Evolutionary conservation across 1,140 invertebrate species (phyloP).

Genomic region (Caenorhabditis elegans): DNA sequence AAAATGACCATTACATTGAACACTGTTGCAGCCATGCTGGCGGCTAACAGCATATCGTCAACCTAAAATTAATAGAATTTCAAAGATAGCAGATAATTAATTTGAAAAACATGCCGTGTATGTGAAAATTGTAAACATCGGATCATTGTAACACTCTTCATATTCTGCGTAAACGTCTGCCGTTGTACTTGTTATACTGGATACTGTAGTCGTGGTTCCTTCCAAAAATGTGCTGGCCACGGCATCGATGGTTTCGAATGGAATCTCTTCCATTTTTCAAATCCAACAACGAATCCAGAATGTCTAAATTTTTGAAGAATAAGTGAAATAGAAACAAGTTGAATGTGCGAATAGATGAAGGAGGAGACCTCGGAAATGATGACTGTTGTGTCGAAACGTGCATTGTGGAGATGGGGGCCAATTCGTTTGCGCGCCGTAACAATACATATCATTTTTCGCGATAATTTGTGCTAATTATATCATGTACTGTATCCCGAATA

Average conservation of each 20-base stretch:
- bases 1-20: conserved; percentile 66
- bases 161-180: not conserved
- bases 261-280: not conserved
- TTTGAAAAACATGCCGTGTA: conserved; percentile 23
- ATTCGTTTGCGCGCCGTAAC: conserved; percentile 2
- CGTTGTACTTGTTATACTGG: not conserved
- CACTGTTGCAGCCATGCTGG: conserved; percentile 61
- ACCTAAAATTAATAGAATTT: conserved; percentile 53
- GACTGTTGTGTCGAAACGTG: conserved; percentile 17
- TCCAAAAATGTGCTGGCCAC: not conserved
- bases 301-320: not conserved
- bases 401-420: conserved; percentile 24
- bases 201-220: not conserved
- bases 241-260: not conserved
- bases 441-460: conserved; percentile 22
- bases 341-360: not conserved
- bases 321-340: not conserved
- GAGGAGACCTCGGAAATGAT: conserved; percentile 8
- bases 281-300: not conserved
- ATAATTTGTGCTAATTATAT: conserved; percentile 25
- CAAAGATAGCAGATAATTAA: not conserved
- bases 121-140: conserved; percentile 36
- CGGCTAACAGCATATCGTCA: conserved; percentile 62
- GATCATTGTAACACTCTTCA: conserved; percentile 34
- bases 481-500: conserved; percentile 25